A percentile compares a stretch with the other conserved stretches of the same genome.
phyloP scores from a whole-genome alignment of 2,888 invertebrate species.

The Ochlodes sylvanus region DNA sequence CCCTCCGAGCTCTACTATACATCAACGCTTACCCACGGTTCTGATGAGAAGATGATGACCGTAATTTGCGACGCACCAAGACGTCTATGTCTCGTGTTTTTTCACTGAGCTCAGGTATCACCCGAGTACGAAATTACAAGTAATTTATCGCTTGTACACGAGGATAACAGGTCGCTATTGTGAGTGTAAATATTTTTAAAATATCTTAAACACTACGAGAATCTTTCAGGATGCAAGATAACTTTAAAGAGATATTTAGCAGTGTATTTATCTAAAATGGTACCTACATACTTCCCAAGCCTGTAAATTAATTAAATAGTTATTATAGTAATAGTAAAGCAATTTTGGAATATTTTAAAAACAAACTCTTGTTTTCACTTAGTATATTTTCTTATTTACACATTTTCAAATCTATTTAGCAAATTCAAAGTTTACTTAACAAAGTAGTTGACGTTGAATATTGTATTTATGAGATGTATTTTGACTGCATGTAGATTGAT shows the following conservation, averaged over 20 bases:
- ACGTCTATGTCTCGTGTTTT: constrained; percentile 85
- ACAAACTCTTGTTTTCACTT: no score
- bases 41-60: constrained; percentile 85
- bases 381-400: no score
- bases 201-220: constrained; percentile 40
- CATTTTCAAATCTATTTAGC: no score
- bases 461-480: not conserved
- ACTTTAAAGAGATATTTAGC: not conserved
- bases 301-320: no score
- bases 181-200: constrained; percentile 57
- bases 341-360: no score
- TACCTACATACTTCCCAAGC: no score
- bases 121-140: constrained; percentile 82
- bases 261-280: not conserved
- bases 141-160: constrained; percentile 79
- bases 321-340: no score
- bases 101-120: constrained; percentile 83
- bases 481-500: constrained; percentile 3
- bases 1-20: constrained; percentile 72
- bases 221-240: constrained; percentile 4
- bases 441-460: no score
- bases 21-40: constrained; percentile 81
- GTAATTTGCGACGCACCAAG: constrained; percentile 85
- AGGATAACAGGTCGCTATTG: constrained; percentile 62
- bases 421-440: no score